Evolutionary conservation across 2,113 vertebrate genomes (phyloP), one percentile per base, ranked within the genome.

Genomic region (Bubo scandiacus): DNA sequence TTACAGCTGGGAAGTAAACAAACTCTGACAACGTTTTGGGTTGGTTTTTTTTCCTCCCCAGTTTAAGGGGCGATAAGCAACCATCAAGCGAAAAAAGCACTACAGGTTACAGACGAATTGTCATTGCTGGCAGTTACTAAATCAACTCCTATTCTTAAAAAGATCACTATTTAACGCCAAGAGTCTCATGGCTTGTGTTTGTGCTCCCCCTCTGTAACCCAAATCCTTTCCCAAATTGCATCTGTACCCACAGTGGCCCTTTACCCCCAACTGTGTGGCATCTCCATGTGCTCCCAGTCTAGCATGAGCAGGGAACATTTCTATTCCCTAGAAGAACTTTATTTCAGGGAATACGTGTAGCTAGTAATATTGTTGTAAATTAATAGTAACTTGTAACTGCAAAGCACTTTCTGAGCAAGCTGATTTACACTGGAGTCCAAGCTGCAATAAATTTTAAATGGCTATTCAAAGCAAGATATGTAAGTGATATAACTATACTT

Each of bases 261-360:
- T 47, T 17, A 8, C 30, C 47, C 49, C 30, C 30, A 17, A 3
- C 40, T 11, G 1, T 0, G 21, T 1, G 17, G 66, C 72, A 49
- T 6, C 45, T n/a, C 79, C 38, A 7, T 0, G 17, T 6, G 65
- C 63, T 78, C 47, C 67, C 52, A 27, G 30, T 6, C 40, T 10
- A 9, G 8, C 45, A 3, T 0, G 1, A 34, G 61, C 47, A 30
- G 6, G 19, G n/a, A 34, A 7, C 42, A 1, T 3, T 38, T 13
- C 61, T 58, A 45, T 29, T 58, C n/a, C 47, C 54, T 1, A 10
- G 18, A 3, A 10, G 18, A 3, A 12, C n/a, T 38, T 67, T 14
- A 62, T n/a, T 57, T 45, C 15, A 29, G 42, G 36, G 40, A 40
- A 58, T 26, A 57, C 16, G 7, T 8, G 32, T 1, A n/a, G n/a